Base-by-base conservation (phyloP, 2,797 vertebrate species). In the Thaleichthys pacificus region DNA sequence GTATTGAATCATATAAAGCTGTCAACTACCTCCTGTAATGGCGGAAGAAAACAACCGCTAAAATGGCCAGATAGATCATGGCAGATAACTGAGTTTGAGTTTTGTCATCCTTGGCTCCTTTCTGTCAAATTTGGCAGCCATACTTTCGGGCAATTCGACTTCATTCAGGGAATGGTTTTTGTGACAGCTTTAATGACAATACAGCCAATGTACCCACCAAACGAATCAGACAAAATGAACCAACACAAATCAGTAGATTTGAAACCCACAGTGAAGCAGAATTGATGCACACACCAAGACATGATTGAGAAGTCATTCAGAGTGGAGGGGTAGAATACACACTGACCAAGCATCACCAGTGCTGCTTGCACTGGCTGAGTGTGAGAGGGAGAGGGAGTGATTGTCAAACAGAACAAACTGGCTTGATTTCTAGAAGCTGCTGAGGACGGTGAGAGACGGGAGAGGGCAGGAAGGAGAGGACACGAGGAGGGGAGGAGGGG, bases 121-220 rank as follows among this genome's bases (percentile, higher is more conserved):
- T 47, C 42, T 2, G 11, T 47, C 42, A 47, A 47, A 47, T 47
- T 14, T 47, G 42, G 42, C 42, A 47, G 42, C 42, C 42, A 47
- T 47, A 47, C 42, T 14, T 47, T 47, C 2, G 11, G 11, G 42
- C 42, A 47, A 14, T 63, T n/a, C 32, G n/a, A 21, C 15, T 22
- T 63, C 17, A 71, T 14, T 60, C 32, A 8, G 70, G 47, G 28
- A 19, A 84, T 87, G 86, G 84, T 80, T 87, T 64, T 64, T 66
- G 66, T 60, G 89, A 87, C 91, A 92, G 92, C 89, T 90, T 90
- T 89, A 89, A 88, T 87, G 88, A 77, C 87, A 91, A 89, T 89
- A 60, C 77, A 72, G 68, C 86, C 85, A 80, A 86, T 70, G 61
- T 84, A 86, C 64, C 82, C 75, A 76, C 15, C 80, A 81, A 84